phyloP scores from a whole-genome alignment of 2,113 vertebrate genomes.

The Sebastes fasciatus region DNA sequence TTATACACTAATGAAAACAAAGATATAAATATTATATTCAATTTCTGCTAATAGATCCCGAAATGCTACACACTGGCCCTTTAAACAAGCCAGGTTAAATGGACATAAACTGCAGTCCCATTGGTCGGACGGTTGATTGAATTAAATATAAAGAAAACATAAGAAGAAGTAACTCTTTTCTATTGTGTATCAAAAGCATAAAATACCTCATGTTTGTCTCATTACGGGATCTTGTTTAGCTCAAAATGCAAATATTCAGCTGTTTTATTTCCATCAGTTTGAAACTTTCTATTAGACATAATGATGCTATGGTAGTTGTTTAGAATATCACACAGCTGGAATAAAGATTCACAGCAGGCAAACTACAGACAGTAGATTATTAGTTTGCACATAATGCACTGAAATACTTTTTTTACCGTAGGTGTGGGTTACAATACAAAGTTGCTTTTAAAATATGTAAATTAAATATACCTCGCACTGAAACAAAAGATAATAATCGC shows the following conservation, averaged over 20 bases:
- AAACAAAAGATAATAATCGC: background rate
- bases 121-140: background rate
- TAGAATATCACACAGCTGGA: background rate
- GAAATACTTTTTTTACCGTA: background rate
- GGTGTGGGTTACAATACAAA: background rate
- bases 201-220: background rate
- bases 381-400: background rate
- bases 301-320: background rate
- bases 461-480: background rate
- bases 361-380: background rate
- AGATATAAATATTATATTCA: too few species aligned
- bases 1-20: too few species aligned
- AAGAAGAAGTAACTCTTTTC: background rate
- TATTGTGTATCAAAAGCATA: background rate
- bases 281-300: background rate
- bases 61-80: too few species aligned
- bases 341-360: background rate
- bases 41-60: too few species aligned
- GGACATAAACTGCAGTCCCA: background rate
- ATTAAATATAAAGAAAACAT: background rate
- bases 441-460: conserved; percentile 12
- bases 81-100: background rate
- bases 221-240: background rate
- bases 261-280: background rate
- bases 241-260: background rate